Percentiles rank a stretch among this genome's conserved stretches.
Conservation (phyloP, 2,888 invertebrate species). For the Sepioteuthis lessoniana region DNA sequence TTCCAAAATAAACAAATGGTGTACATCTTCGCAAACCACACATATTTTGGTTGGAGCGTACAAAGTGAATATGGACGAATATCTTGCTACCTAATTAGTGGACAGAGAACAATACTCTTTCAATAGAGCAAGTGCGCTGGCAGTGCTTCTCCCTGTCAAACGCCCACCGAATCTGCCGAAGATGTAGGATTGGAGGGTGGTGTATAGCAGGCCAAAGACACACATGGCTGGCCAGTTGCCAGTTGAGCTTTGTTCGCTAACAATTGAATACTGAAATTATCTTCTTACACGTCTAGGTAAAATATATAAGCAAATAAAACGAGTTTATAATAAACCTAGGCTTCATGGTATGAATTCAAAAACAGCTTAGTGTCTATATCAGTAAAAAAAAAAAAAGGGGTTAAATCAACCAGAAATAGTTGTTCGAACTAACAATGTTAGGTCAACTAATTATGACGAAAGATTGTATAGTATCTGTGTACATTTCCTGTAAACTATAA, state of each 20-base stretch:
- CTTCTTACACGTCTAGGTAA: neutral
- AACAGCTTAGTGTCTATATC: too few relatives aligned
- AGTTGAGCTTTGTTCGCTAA: neutral
- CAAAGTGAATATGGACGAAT: neutral
- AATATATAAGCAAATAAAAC: neutral
- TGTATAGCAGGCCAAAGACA: neutral
- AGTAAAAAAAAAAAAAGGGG: too few relatives aligned
- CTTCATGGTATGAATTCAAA: too few relatives aligned
- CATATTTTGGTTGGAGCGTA: neutral
- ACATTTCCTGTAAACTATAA: too few relatives aligned
- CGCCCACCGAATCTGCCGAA: neutral
- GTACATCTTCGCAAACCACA: too few relatives aligned
- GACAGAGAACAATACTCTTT: neutral
- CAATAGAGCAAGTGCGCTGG: neutral
- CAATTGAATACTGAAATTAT: neutral
- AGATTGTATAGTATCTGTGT: too few relatives aligned
- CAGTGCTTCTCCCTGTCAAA: neutral
- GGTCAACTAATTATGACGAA: too few relatives aligned
- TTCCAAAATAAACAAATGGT: neutral
- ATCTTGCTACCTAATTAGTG: neutral
- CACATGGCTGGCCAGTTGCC: neutral
- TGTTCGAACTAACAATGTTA: too few relatives aligned
- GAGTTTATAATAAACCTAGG: too few relatives aligned
- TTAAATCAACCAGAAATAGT: too few relatives aligned
- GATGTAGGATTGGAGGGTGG: accelerated